phyloP scores from a whole-genome alignment of 2,797 vertebrate genomes.

The Rhodeus uyekii region DNA sequence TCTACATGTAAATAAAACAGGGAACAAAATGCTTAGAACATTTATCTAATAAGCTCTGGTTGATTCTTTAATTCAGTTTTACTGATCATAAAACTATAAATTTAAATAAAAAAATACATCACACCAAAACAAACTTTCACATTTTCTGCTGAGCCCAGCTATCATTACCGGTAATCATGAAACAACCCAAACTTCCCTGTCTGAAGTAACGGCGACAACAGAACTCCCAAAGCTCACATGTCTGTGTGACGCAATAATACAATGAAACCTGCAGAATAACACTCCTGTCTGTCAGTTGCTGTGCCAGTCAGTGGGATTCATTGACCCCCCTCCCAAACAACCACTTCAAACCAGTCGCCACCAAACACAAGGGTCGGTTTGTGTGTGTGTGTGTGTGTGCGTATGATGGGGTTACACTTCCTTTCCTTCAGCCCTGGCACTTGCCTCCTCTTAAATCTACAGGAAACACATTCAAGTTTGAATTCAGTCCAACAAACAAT shows the following conservation, averaged over 20 bases:
- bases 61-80: not conserved
- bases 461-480: slow-evolving; percentile 55
- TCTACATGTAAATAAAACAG: too few relatives aligned
- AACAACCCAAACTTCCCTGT: slow-evolving; percentile 11
- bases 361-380: not conserved
- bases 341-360: not conserved
- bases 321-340: not conserved
- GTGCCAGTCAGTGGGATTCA: slow-evolving; percentile 1
- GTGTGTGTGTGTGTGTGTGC: slow-evolving; percentile 14
- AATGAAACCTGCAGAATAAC: not conserved
- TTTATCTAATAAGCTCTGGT: not conserved
- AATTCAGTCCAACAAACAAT: slow-evolving; percentile 42
- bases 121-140: not conserved
- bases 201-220: not conserved
- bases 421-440: slow-evolving; percentile 28
- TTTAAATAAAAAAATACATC: slow-evolving; percentile 16
- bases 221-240: slow-evolving; percentile 8
- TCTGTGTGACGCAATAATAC: not conserved
- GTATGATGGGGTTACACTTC: slow-evolving; percentile 4
- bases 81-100: not conserved
- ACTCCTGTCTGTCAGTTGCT: slow-evolving; percentile 18
- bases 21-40: too few relatives aligned
- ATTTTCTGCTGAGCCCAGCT: not conserved
- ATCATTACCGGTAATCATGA: not conserved
- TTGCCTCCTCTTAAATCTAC: slow-evolving; percentile 39